Conservation (phyloP, 2,113 vertebrate genomes). For the Corydoras sp. region DNA sequence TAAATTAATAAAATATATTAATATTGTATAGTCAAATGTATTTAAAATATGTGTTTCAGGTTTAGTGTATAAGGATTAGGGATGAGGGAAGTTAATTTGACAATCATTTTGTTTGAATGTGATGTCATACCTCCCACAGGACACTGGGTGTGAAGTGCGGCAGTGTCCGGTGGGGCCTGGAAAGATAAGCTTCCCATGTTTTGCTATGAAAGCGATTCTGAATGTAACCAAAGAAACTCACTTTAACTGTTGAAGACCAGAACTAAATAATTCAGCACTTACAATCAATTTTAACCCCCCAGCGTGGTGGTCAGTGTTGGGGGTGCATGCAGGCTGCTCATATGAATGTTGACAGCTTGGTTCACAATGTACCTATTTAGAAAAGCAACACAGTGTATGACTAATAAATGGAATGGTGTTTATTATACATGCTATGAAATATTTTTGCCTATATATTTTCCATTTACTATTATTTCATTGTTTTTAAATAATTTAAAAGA, state of each 20-base stretch:
- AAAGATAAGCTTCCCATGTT: slow-evolving; percentile 71
- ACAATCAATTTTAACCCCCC: slow-evolving; percentile 73
- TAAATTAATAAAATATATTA: too few species aligned
- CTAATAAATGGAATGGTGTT: slow-evolving; percentile 27
- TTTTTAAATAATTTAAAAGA: too few species aligned
- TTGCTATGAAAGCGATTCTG: slow-evolving; percentile 76
- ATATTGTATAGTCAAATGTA: too few species aligned
- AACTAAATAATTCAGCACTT: slow-evolving; percentile 73
- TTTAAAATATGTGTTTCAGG: too few species aligned
- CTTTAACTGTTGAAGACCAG: slow-evolving; percentile 61
- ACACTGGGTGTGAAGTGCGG: slow-evolving; percentile 53
- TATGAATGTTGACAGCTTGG: slow-evolving; percentile 71
- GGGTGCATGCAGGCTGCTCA: slow-evolving; percentile 51
- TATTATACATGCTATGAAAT: slow-evolving; percentile 13
- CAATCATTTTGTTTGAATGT: too few species aligned
- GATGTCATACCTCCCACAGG: too few species aligned
- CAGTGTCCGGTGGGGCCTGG: slow-evolving; percentile 55
- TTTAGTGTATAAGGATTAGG: too few species aligned
- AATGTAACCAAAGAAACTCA: slow-evolving; percentile 74
- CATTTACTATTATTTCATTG: neutral
- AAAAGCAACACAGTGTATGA: slow-evolving; percentile 50
- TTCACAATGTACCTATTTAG: slow-evolving; percentile 52
- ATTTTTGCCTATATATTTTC: neutral
- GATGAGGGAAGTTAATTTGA: too few species aligned
- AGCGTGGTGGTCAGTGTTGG: neutral